These are phyloP conservation scores for Homalodisca vitripennis DNA, from an alignment of 1,140 invertebrate genomes.

Conservation along the genomic window DNA sequence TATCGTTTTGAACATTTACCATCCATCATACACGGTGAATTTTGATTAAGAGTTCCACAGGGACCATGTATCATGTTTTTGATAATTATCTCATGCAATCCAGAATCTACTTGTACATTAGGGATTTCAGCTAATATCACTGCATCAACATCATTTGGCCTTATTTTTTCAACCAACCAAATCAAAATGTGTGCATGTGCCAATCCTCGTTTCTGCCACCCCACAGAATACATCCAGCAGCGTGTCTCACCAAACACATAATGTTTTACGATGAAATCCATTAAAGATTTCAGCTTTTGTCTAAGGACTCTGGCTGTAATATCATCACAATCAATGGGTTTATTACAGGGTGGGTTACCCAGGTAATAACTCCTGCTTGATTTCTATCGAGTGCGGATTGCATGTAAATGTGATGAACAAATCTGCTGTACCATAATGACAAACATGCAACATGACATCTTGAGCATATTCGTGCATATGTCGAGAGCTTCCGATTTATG, in stretches of 20 bases:
- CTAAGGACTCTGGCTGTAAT: constrained; percentile 51
- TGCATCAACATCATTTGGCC: constrained; percentile 38
- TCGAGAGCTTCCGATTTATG: constrained; percentile 47
- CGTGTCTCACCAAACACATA: constrained; percentile 45
- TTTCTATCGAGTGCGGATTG: constrained; percentile 49
- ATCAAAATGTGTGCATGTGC: constrained; percentile 46
- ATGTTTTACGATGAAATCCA: constrained; percentile 48
- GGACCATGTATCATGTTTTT: constrained; percentile 54
- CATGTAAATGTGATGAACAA: constrained; percentile 49
- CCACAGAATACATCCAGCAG: constrained; percentile 48
- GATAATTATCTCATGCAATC: constrained; percentile 47
- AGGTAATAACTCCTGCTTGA: constrained; percentile 42
- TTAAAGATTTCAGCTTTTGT: constrained; percentile 51
- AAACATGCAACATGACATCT: constrained; percentile 51
- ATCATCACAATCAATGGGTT: constrained; percentile 46
- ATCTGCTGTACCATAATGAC: constrained; percentile 45
- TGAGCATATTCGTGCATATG: constrained; percentile 49
- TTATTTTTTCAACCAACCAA: constrained; percentile 34
- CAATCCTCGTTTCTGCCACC: constrained; percentile 50
- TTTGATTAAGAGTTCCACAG: constrained; percentile 46
- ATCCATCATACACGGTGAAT: constrained; percentile 49
- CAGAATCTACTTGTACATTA: constrained; percentile 43
- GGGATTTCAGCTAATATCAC: constrained; percentile 49
- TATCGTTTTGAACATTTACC: constrained; percentile 45
- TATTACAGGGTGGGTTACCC: no score